Evolutionary conservation across 2,797 vertebrate genomes (phyloP).

Genomic region (Enteromius argenteus): DNA sequence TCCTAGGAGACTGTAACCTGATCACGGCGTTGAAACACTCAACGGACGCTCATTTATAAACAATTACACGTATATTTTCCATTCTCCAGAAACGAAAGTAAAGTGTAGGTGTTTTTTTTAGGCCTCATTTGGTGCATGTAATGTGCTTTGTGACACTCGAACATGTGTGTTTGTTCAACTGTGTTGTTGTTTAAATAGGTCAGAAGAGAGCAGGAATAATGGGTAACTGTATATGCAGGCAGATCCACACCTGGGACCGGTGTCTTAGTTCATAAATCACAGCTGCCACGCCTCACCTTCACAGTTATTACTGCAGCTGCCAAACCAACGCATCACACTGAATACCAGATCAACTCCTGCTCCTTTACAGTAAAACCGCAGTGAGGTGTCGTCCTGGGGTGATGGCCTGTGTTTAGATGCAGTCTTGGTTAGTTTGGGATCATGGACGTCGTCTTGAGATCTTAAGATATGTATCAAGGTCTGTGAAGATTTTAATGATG

Average conservation of each 20-base stretch:
- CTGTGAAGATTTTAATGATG: not conserved
- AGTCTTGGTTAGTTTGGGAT: not conserved
- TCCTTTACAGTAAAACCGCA: not conserved
- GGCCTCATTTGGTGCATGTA: not conserved
- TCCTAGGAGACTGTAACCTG: constrained; percentile 36
- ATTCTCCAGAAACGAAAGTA: constrained; percentile 1
- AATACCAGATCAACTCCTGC: not conserved
- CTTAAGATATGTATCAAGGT: not conserved
- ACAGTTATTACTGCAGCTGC: constrained; percentile 14
- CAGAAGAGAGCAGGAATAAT: constrained; percentile 55
- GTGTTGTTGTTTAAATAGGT: constrained; percentile 47
- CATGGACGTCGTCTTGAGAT: not conserved
- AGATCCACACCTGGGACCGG: constrained; percentile 56
- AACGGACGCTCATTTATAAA: not conserved
- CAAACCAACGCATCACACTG: not conserved
- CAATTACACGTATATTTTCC: not conserved
- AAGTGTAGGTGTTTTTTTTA: not conserved
- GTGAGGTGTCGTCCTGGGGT: not conserved
- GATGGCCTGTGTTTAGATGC: not conserved
- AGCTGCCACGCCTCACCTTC: constrained; percentile 46
- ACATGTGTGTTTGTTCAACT: constrained; percentile 43
- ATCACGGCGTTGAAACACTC: not conserved
- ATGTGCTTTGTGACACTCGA: not conserved
- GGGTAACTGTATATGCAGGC: constrained; percentile 58
- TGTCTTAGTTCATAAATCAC: constrained; percentile 49